A percentile compares a stretch with the other conserved stretches of the same genome.
phyloP scores from a whole-genome alignment of 2,888 invertebrate genomes.

The Chrysodeixis includens region DNA sequence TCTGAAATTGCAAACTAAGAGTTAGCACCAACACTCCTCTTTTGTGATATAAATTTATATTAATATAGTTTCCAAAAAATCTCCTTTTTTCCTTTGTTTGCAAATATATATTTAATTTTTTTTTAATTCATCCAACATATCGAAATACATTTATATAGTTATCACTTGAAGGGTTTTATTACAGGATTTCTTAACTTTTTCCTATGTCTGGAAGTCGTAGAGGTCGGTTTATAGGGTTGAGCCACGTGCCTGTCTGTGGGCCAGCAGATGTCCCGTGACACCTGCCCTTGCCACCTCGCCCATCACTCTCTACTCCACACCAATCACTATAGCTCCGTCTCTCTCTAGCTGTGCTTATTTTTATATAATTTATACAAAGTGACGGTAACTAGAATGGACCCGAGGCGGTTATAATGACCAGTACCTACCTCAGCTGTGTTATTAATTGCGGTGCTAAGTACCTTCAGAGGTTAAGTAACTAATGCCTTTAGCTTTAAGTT shows the following conservation, averaged over 20 bases:
- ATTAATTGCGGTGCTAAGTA: conserved; percentile 72
- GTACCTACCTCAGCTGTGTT: conserved; percentile 71
- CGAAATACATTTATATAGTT: background rate
- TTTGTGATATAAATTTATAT: no score
- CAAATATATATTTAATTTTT: background rate
- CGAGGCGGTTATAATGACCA: conserved; percentile 85
- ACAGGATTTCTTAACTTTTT: conserved; percentile 80
- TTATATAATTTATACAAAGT: conserved; percentile 88
- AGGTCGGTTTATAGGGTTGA: conserved; percentile 84
- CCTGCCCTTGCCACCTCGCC: conserved; percentile 85
- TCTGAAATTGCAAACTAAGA: no score
- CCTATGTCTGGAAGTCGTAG: conserved; percentile 72
- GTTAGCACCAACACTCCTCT: no score
- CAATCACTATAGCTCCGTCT: conserved; percentile 73
- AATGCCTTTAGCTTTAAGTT: conserved; percentile 33
- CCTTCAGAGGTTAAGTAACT: conserved; percentile 42
- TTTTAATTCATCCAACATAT: conserved; percentile 11
- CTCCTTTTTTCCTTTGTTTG: background rate
- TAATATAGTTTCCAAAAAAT: no score
- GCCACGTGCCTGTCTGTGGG: conserved; percentile 83
- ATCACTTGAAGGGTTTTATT: conserved; percentile 56
- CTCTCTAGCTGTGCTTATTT: conserved; percentile 84
- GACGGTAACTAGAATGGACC: conserved; percentile 88
- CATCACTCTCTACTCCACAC: conserved; percentile 78
- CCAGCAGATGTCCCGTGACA: conserved; percentile 88